Evolutionary conservation across 2,797 vertebrate species (phyloP).

Genomic region (Tarsius wallacei): DNA sequence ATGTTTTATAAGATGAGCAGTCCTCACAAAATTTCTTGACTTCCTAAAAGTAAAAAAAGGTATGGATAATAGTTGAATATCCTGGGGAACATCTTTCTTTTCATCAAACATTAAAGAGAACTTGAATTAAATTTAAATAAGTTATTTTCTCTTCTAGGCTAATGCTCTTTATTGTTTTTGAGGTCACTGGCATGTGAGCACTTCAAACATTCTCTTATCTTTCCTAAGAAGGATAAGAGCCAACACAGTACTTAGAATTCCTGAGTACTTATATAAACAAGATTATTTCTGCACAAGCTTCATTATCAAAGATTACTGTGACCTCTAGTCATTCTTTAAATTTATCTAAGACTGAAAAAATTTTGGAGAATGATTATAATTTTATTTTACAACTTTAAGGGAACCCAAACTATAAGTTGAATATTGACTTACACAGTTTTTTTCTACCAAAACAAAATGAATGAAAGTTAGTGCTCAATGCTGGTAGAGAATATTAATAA

Average conservation of each 20-base stretch:
- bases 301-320: slow-evolving; percentile 42
- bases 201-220: slow-evolving; percentile 54
- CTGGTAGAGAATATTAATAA: background rate
- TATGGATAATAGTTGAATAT: background rate
- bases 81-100: background rate
- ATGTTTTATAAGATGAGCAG: slow-evolving; percentile 1
- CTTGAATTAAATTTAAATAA: slow-evolving; percentile 29
- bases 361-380: background rate
- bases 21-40: background rate
- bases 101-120: slow-evolving; percentile 39
- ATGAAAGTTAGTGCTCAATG: background rate
- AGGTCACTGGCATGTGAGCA: slow-evolving; percentile 5
- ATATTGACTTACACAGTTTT: slow-evolving; percentile 45
- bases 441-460: slow-evolving; percentile 39
- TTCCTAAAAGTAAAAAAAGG: slow-evolving; percentile 8
- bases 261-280: slow-evolving; percentile 9
- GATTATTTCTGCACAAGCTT: slow-evolving; percentile 26
- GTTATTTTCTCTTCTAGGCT: background rate
- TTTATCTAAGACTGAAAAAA: background rate
- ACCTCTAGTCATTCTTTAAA: slow-evolving; percentile 17
- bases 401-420: background rate
- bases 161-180: background rate
- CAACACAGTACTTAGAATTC: slow-evolving; percentile 54
- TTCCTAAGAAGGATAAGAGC: slow-evolving; percentile 19
- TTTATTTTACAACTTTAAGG: slow-evolving; percentile 53